Evolutionary conservation across 1,140 invertebrate genomes (phyloP), one percentile per base, ranked within the genome.

Genomic region (Cheumatopsyche charites): DNA sequence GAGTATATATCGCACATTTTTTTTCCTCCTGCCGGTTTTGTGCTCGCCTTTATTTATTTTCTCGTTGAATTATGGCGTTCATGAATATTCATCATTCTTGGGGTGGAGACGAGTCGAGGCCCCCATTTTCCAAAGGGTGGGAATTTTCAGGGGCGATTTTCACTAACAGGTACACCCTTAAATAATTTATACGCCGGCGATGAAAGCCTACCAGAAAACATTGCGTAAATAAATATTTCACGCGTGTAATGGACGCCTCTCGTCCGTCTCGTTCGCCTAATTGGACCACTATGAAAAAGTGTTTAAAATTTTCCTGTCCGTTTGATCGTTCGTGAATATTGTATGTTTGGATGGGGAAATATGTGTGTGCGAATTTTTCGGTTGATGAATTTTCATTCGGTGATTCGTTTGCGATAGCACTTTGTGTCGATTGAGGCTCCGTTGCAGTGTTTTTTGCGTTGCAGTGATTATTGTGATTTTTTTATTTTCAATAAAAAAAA

Each of bases 191-290:
- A 52, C 47, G 47, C 47, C n/a, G 19, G 15, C 47, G 47, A 52
- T 52, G 47, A 52, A 52, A 52, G 47, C 47, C 47, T 52, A 52
- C 47, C 47, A 52, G 47, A 52, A 52, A 52, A 52, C 47, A 52
- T 52, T 52, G 47, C 47, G 47, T 52, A 52, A 52, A 52, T 52
- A 52, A 52, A 52, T 52, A 52, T 52, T 52, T 52, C 47, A 52
- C 19, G 47, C 47, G 47, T 52, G 47, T 52, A 52, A 52, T 52
- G 47, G 47, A 15, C 15, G 47, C 47, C 29, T 36, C 19, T 52
- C 47, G 47, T 17, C 19, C 47, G 47, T 52, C 15, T 52, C 19
- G n/a, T 17, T 13, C 47, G 47, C 7, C 47, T 36, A 36, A 36
- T 36, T 36, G 29, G 29, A 36, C 29, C 29, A 36, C 29, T 36